Evolutionary conservation across 2,113 vertebrate species (phyloP).

Genomic region (Melanostigma gelatinosum): DNA sequence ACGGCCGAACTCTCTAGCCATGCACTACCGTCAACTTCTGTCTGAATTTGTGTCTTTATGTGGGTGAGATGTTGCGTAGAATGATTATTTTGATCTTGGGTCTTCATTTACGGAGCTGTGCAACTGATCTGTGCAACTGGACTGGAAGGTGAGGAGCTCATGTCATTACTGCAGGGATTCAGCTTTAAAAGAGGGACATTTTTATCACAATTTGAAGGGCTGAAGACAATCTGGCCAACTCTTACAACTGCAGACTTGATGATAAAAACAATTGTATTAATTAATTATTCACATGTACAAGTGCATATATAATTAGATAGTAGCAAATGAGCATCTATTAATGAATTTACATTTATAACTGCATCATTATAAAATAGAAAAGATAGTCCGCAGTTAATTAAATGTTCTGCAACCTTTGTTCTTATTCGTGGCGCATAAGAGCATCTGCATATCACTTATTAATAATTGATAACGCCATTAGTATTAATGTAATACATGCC

Average conservation of each 20-base stretch:
- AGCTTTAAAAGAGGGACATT: not conserved
- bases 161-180: not conserved
- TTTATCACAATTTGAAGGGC: not conserved
- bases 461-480: not conserved
- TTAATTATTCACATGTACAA: not conserved
- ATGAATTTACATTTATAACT: not conserved
- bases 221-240: not conserved
- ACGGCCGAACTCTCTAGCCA: slow-evolving; percentile 21
- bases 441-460: not conserved
- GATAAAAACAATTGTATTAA: not conserved
- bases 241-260: not conserved
- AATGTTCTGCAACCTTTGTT: not conserved
- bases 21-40: slow-evolving; percentile 34
- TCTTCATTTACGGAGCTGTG: slow-evolving; percentile 28
- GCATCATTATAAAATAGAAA: not conserved
- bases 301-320: not conserved
- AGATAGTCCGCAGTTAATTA: not conserved
- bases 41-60: not conserved
- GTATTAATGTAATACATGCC: not conserved
- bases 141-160: slow-evolving; percentile 80
- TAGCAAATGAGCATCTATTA: too few species aligned
- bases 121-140: slow-evolving; percentile 85
- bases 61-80: slow-evolving; percentile 65
- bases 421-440: not conserved
- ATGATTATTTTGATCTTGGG: slow-evolving; percentile 24